Base-by-base conservation (phyloP, 2,113 vertebrate species). In the Erpornis zantholeuca region DNA sequence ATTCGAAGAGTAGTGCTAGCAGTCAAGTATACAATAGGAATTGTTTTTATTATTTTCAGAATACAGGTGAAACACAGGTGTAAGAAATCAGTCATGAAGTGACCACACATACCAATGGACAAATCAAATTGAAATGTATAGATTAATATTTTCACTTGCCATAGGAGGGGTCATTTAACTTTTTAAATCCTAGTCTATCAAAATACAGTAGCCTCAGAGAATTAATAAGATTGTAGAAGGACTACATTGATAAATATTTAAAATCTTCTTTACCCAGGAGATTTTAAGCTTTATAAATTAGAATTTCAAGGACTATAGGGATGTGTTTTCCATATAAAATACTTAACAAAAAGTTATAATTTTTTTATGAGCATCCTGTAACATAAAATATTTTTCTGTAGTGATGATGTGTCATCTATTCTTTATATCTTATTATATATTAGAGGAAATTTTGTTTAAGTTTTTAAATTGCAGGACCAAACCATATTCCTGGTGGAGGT, bases 231-330 rank as follows among this genome's bases (percentile, higher is more conserved):
- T 63, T 44, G 9, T n/a, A 24, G 29, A 53, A 53, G 23, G 23
- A 38, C 27, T 28, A 38, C 6, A 47, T 35, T 50, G 9, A 57
- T 7, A 81, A 65, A 72, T 57, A 88, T 65, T 44, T 50, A 36
- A 57, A 50, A 36, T 57, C 61, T 54, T 59, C 27, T 94, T 97
- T 96, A 78, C 47, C 19, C 36, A 75, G 49, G 45, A 92, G 40
- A 83, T 93, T 93, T 94, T 60, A 95, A 86, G 86, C 50, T 92
- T 96, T 91, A 45, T 85, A 93, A 88, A 80, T 90, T 82, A 93
- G 50, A 89, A 49, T 93, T 88, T 90, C 73, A 97, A 96, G 45
- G 45, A 17, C 56, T 96, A 45, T 60, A 68, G 9, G 56, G 31
- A 94, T 15, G 54, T 61, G 8, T 72, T 96, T 82, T 95, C 82